Conservation (phyloP, 1,140 invertebrate genomes). For the Sitodiplosis mosellana region DNA sequence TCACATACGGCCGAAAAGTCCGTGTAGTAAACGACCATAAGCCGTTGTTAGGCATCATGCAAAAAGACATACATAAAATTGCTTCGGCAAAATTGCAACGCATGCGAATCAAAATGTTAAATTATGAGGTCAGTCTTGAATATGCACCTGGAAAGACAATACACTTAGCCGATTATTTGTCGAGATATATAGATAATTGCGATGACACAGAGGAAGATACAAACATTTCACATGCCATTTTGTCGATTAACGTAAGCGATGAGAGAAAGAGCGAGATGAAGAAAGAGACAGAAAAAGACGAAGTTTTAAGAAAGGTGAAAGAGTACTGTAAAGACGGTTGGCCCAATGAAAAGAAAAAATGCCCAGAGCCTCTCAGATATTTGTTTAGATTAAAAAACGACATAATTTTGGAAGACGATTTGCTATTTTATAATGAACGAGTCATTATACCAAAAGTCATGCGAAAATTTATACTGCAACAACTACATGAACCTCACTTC, state of each 20-base stretch:
- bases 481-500: not conserved
- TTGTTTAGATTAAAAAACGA: no score
- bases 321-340: not conserved
- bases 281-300: not conserved
- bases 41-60: slow-evolving; percentile 10
- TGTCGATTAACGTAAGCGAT: not conserved
- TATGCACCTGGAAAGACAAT: not conserved
- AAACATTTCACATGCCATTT: not conserved
- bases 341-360: not conserved
- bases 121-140: not conserved
- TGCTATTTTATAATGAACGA: no score
- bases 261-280: no score
- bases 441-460: not conserved
- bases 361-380: not conserved
- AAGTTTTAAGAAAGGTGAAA: not conserved
- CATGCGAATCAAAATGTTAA: slow-evolving; percentile 15
- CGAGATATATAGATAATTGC: not conserved
- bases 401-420: no score
- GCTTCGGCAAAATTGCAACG: slow-evolving; percentile 19
- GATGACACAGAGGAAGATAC: not conserved
- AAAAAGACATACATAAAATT: slow-evolving; percentile 10
- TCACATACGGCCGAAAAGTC: slow-evolving; percentile 10
- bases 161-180: no score
- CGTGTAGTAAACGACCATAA: slow-evolving; percentile 11
- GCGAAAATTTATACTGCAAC: not conserved